phyloP scores from a whole-genome alignment of 2,113 vertebrate species.

The Saccopteryx bilineata region DNA sequence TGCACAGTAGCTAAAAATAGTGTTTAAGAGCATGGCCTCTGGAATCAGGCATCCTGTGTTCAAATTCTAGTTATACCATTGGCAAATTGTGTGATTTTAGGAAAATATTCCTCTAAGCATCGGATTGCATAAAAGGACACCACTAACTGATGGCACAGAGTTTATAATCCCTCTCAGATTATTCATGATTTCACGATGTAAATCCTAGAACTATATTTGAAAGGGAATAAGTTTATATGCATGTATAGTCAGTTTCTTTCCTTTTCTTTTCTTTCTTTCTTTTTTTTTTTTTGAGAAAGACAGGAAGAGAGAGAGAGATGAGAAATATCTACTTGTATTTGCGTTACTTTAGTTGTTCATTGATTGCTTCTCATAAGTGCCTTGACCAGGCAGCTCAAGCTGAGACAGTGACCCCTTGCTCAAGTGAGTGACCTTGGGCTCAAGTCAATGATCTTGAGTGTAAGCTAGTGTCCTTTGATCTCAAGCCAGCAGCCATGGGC shows the following conservation, averaged over 20 bases:
- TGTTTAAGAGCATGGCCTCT: neutral
- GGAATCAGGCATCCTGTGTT: neutral
- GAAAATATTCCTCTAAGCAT: neutral
- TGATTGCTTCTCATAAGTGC: too few species aligned
- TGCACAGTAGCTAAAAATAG: neutral
- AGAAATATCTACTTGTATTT: too few species aligned
- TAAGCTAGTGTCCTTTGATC: too few species aligned
- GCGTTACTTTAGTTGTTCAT: too few species aligned
- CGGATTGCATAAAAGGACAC: neutral
- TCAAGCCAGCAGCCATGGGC: too few species aligned
- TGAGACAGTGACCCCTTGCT: too few species aligned
- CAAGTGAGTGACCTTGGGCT: too few species aligned
- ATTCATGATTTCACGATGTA: neutral
- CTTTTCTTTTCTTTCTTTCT: too few species aligned
- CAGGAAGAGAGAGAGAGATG: too few species aligned
- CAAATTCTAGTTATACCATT: neutral
- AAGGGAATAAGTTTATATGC: neutral
- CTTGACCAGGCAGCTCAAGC: too few species aligned
- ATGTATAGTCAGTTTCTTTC: neutral
- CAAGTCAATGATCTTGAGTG: too few species aligned
- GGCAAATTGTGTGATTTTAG: neutral
- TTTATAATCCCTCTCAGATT: neutral
- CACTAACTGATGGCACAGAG: neutral
- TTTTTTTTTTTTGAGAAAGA: too few species aligned
- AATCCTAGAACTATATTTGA: neutral